Conservation (phyloP, 1,140 invertebrate species). For the Geopemphigus sp. region DNA sequence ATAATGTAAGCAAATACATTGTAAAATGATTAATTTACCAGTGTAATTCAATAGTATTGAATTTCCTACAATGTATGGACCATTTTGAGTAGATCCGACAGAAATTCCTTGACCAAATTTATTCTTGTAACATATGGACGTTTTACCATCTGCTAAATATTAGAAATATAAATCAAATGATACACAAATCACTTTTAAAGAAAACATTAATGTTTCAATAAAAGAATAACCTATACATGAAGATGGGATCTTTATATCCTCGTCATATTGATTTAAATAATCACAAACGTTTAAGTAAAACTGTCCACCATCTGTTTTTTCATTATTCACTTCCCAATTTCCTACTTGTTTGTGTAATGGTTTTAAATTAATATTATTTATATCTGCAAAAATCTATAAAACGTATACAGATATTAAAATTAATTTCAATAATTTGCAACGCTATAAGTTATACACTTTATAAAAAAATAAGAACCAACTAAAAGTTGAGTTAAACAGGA, state of each 20-base stretch:
- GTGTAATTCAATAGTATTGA: constrained; percentile 24
- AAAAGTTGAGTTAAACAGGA: too few relatives aligned
- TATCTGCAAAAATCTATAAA: constrained; percentile 4
- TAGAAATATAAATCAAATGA: neutral
- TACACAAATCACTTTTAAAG: neutral
- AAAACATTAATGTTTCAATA: neutral
- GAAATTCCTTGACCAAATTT: constrained; percentile 14
- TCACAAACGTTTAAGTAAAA: constrained; percentile 40
- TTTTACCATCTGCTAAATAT: constrained; percentile 12
- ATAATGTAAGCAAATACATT: neutral
- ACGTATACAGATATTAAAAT: neutral
- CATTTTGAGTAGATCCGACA: constrained; percentile 28
- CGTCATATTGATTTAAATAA: constrained; percentile 32
- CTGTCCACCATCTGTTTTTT: constrained; percentile 8
- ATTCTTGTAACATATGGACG: constrained; percentile 30
- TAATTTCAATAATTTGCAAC: neutral
- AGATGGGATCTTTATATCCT: constrained; percentile 9
- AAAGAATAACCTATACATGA: constrained; percentile 9
- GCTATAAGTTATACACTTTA: neutral
- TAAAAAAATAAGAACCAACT: too few relatives aligned
- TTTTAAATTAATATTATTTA: neutral
- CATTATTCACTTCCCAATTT: constrained; percentile 7
- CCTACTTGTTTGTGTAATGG: constrained; percentile 20
- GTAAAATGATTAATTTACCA: neutral
- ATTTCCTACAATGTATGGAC: constrained; percentile 1